A percentile compares a stretch with the other conserved stretches of the same genome.
Conservation (phyloP, 2,113 vertebrate genomes). For the Dicerorhinus sumatrensis region DNA sequence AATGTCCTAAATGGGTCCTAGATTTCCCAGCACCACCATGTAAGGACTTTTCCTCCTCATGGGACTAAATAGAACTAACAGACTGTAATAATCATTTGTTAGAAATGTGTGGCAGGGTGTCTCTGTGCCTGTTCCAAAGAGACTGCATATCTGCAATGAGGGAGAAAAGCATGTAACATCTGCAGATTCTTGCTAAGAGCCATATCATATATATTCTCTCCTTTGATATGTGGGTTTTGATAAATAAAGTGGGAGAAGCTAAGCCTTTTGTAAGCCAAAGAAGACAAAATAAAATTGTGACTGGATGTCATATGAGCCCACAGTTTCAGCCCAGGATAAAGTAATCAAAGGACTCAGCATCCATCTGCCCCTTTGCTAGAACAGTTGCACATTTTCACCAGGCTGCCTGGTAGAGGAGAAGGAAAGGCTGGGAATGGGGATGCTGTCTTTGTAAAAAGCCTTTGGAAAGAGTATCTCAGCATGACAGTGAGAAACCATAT, state of each 20-base stretch:
- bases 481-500: slow-evolving; percentile 44
- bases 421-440: background rate
- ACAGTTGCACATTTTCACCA: background rate
- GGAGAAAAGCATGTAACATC: background rate
- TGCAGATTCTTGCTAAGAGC: slow-evolving; percentile 29
- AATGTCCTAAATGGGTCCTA: background rate
- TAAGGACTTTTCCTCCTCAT: background rate
- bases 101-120: background rate
- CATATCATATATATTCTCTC: background rate
- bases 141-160: background rate
- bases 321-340: slow-evolving; percentile 43
- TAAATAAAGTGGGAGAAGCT: slow-evolving; percentile 39
- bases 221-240: slow-evolving; percentile 46
- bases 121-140: background rate
- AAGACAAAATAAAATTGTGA: slow-evolving; percentile 61
- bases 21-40: background rate
- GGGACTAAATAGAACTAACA: background rate
- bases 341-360: slow-evolving; percentile 4
- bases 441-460: slow-evolving; percentile 52
- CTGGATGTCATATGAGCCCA: background rate
- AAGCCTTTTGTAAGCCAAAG: slow-evolving; percentile 44
- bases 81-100: background rate
- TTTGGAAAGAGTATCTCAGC: slow-evolving; percentile 67
- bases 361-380: background rate
- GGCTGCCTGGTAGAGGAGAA: background rate